Conservation (phyloP, 37 sponge, comb jelly and placozoan genomes). For the Diacarnus erythraeanus region DNA sequence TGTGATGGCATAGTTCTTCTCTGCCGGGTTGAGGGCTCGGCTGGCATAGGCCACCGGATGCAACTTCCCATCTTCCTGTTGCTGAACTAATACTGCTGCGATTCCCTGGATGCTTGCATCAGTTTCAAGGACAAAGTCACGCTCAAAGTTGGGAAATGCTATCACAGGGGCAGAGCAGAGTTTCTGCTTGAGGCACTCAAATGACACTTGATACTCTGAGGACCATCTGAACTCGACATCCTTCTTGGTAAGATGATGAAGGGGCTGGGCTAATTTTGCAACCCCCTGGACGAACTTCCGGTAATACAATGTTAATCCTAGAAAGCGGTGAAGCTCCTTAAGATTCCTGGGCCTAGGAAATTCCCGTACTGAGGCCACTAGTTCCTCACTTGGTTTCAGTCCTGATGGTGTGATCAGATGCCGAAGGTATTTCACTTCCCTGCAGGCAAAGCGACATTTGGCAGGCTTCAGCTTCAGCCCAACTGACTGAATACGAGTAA, state of each 20-base stretch:
- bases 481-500: conserved; percentile 1
- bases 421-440: conserved; percentile 51
- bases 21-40: conserved; percentile 3
- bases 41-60: conserved; percentile 35
- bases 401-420: conserved; percentile 34
- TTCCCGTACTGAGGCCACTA: conserved; percentile 8
- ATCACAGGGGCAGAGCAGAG: conserved; percentile 1
- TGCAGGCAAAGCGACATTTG: conserved; percentile 26
- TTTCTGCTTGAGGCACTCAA: not conserved
- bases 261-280: conserved; percentile 19
- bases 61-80: not conserved
- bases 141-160: conserved; percentile 15
- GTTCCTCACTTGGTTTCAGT: conserved; percentile 10
- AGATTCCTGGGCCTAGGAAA: conserved; percentile 13
- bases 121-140: conserved; percentile 1
- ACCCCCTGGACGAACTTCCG: conserved; percentile 6
- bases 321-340: conserved; percentile 23
- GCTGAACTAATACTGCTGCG: conserved; percentile 9
- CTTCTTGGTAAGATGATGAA: conserved; percentile 23
- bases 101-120: too few relatives aligned
- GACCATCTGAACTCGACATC: conserved; percentile 7
- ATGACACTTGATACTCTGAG: conserved; percentile 7
- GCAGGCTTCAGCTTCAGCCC: conserved; percentile 39
- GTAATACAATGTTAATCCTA: conserved; percentile 47
- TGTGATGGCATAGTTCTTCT: conserved; percentile 23